Percentiles rank a stretch among this genome's conserved stretches.
phyloP scores from a whole-genome alignment of 2,888 invertebrate genomes.

The Thysanoteuthis rhombus region DNA sequence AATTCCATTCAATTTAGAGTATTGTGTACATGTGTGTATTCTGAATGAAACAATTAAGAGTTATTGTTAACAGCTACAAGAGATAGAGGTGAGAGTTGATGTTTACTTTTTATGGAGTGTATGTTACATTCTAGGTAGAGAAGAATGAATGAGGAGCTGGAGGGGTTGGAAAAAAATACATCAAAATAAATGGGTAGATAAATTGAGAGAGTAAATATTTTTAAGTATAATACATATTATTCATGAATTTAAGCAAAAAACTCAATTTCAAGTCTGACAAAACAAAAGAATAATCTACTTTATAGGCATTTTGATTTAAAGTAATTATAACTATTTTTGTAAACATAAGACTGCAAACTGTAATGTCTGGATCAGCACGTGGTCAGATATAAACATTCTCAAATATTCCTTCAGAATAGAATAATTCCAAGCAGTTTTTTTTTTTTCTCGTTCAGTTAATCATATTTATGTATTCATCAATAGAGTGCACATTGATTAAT shows the following conservation, averaged over 20 bases:
- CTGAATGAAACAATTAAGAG: background rate
- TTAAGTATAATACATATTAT: background rate
- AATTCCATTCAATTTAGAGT: background rate
- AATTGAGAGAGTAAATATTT: background rate
- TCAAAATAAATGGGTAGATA: background rate
- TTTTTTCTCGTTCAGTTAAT: background rate
- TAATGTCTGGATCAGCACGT: background rate
- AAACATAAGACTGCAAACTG: background rate
- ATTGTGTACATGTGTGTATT: background rate
- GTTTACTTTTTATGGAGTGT: background rate
- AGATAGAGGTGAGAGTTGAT: background rate
- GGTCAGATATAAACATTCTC: background rate
- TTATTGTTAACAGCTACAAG: background rate
- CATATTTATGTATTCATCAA: background rate
- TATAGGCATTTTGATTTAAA: background rate
- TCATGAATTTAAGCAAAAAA: background rate
- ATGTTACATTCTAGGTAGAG: background rate
- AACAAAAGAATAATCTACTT: background rate
- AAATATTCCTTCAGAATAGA: background rate
- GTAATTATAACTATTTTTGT: background rate
- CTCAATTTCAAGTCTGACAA: background rate
- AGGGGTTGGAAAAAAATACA: background rate
- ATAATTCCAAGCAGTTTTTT: background rate
- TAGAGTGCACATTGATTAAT: background rate
- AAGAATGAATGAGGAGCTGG: background rate